Conservation (phyloP, 92 coral and sea anemone genomes). For the Hydrozoanthus gracilis region DNA sequence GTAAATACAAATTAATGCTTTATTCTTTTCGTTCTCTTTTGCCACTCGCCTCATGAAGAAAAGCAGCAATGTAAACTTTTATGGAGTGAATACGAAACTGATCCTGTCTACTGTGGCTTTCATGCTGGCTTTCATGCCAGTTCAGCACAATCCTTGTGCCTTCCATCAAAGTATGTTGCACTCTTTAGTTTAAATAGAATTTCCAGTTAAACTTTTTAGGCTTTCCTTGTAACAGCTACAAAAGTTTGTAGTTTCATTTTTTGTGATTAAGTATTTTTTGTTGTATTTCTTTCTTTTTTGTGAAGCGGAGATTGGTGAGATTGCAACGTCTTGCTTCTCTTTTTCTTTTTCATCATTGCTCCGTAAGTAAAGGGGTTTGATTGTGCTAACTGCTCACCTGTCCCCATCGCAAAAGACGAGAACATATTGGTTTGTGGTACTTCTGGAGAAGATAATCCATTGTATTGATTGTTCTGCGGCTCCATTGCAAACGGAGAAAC, state of each 20-base stretch:
- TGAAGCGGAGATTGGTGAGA: neutral
- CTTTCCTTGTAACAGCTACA: too few species aligned
- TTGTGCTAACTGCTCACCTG: neutral
- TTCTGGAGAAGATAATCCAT: neutral
- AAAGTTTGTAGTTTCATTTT: neutral
- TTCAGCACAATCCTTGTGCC: too few species aligned
- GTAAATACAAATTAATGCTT: too few species aligned
- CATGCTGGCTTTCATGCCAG: too few species aligned
- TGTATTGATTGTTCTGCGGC: slow-evolving; percentile 1
- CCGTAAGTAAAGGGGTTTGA: slow-evolving; percentile 1
- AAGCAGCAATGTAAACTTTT: too few species aligned
- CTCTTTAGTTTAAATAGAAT: too few species aligned
- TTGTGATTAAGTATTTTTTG: neutral
- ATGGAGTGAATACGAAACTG: too few species aligned
- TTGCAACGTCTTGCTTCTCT: slow-evolving; percentile 32
- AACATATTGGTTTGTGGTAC: neutral
- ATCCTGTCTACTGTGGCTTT: too few species aligned
- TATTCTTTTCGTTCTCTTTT: too few species aligned
- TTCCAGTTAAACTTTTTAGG: too few species aligned
- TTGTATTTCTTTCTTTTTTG: neutral
- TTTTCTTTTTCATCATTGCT: slow-evolving; percentile 26
- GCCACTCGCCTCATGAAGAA: too few species aligned
- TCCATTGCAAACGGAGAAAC: slow-evolving; percentile 10
- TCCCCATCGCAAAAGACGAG: slow-evolving; percentile 5
- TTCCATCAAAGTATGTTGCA: too few species aligned